Base-by-base conservation (phyloP, 2,113 vertebrate species). In the Greenwoodochromis staneri region DNA sequence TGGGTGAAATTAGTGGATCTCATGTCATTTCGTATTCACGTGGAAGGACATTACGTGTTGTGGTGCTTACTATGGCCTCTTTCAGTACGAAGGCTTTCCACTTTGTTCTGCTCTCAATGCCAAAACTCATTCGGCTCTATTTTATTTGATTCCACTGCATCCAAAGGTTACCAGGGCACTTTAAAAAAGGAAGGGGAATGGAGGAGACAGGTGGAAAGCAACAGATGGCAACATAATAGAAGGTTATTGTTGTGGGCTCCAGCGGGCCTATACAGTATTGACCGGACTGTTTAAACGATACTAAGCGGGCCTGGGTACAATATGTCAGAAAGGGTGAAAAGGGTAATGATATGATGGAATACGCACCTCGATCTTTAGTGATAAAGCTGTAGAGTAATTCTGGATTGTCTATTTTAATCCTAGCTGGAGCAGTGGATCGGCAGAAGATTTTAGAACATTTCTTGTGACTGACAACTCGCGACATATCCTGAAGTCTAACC, bases 161-260 rank as follows among this genome's bases (percentile, higher is more conserved):
- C 49, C 59, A 91, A 81, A 91, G 82, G 61, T 85, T 90, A 85
- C 38, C 71, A 10, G 81, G 47, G 4, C 16, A 38, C 66, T 81
- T 89, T 47, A 57, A 87, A 76, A 61, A 49, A 82, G 27, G 57
- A 85, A 61, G 13, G 31, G 31, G 81, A 94, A 89, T 89, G 85
- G 89, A 94, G 63, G 82, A 92, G 87, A 92, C 92, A 92, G 85
- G 86, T 61, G 55, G 87, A 92, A 92, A 93, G 90, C 66, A 89
- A 91, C 93, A 90, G 88, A 92, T 92, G 91, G 92, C 80, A n/a
- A 88, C 86, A 91, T 80, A 89, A 94, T 85, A 76, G 83, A 85
- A 80, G 86, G 80, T 89, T 45, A 88, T 88, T 90, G 89, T 84
- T 40, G 36, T 45, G 13, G 45, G 53, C 47, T 84, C 87, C 89